Evolutionary conservation across 1,140 invertebrate species (phyloP), one percentile per base, ranked within the genome.

Genomic region (Vanessa atalanta): DNA sequence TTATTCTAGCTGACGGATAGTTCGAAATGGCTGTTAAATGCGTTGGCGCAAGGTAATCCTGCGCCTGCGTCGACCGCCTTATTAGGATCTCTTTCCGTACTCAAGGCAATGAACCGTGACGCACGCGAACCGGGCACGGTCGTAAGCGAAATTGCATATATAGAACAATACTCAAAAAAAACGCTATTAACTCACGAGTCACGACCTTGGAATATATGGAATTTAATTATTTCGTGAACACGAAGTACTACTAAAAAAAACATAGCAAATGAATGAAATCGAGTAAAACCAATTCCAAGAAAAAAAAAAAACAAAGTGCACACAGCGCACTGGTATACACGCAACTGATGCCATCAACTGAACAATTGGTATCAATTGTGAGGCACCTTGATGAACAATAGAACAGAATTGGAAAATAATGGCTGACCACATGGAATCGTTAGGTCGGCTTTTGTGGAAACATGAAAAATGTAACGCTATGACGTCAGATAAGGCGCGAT

Each of bases 21-120:
- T 78, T 81, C 65, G 83, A 78, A 88, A 86, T 87, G 87, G 82
- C 77, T 76, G 75, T 78, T 73, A 50, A 76, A 73, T 82, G 87
- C 88, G 87, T 90, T 79, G 88, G 88, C 90, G 88, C 90, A 90
- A 92, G 88, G 88, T 83, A 80, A 90, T 86, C 88, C 83, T 84
- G 86, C 82, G 86, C 79, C 84, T 78, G 83, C 76, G 82, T 79
- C 75, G 79, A 76, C 51, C 71, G 82, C 90, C 90, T 88, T 91
- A 92, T 92, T 89, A 89, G 88, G 90, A 86, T 86, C 83, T 86
- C 86, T 86, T 87, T 88, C 85, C 84, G 88, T 80, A 86, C 73
- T 88, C 88, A 91, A 89, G 90, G 89, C 90, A 90, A 89, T 90
- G 88, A 92, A 91, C 90, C 88, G 84, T 88, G 88, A 89, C 90